Evolutionary conservation across 2,113 vertebrate genomes (phyloP).

Genomic region (Pollimyrus isidori): DNA sequence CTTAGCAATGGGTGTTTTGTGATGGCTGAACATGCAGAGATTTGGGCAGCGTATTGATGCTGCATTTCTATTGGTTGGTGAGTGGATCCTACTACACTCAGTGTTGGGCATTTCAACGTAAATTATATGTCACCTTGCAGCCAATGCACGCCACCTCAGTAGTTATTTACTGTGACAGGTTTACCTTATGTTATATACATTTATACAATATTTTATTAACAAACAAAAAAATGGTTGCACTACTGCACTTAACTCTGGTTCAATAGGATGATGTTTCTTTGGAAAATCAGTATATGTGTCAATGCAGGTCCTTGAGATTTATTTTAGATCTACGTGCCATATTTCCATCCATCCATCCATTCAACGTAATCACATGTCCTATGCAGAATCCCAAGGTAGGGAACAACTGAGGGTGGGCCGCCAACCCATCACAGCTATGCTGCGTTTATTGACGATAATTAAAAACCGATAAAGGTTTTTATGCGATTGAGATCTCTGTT

Average conservation of each 20-base stretch:
- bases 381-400: background rate
- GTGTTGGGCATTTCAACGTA: too few species aligned
- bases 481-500: background rate
- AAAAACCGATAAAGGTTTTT: background rate
- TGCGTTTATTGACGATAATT: background rate
- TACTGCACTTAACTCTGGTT: background rate
- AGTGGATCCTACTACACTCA: too few species aligned
- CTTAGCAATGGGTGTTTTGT: too few species aligned
- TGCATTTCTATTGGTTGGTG: too few species aligned
- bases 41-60: too few species aligned
- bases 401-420: background rate
- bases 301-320: background rate
- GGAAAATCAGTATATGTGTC: background rate
- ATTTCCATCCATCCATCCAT: background rate
- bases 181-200: background rate
- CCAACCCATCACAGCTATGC: background rate
- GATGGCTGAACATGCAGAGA: too few species aligned
- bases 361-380: background rate
- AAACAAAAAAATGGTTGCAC: background rate
- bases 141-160: background rate
- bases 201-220: background rate
- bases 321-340: background rate
- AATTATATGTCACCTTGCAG: background rate
- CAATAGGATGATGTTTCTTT: background rate
- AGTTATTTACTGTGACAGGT: background rate